Base-by-base conservation (phyloP, 2,797 vertebrate genomes). In the Tinamus major region DNA sequence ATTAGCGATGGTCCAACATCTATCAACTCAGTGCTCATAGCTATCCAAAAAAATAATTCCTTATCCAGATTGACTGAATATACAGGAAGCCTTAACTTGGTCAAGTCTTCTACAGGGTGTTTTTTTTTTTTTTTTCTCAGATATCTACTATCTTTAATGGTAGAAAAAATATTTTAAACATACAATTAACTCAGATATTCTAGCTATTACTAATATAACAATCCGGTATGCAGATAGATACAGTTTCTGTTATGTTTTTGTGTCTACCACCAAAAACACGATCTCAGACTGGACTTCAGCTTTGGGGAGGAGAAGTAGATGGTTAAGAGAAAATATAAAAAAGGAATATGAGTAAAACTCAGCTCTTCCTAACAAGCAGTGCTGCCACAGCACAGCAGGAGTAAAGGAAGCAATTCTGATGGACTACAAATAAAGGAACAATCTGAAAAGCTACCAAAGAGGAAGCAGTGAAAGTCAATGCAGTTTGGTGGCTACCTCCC, bases 341-440 rank as follows among this genome's bases (percentile, higher is more conserved):
- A 41, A 69, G 2, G 4, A 85, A 6, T 13, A 27, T 0, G 0
- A 15, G 3, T 71, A 44, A 51, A 79, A 53, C 46, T 63, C 12
- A 13, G 58, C 48, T 93, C 35, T 10, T 51, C 63, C 56, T 61
- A 63, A 51, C 15, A 64, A 63, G 33, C 41, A 26, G 21, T 53
- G 26, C 3, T 72, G 26, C 42, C 9, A 72, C 15, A 46, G 49
- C 26, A 63, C 31, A 49, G 24, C 4, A 59, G n/a, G 12, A 71
- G 6, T 39, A 35, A 64, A 56, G 31, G 68, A 13, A 58, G 48
- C 29, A 10, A 31, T 58, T 42, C 72, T 6, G 18, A 13, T 15
- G 65, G n/a, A 39, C 35, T 39, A 13, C 12, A 41, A 33, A 63
- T 68, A 72, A 8, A 69, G 24, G 19, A 61, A 48, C 9, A 31